phyloP scores from a whole-genome alignment of 2,888 invertebrate species.

The Heliconius erato region DNA sequence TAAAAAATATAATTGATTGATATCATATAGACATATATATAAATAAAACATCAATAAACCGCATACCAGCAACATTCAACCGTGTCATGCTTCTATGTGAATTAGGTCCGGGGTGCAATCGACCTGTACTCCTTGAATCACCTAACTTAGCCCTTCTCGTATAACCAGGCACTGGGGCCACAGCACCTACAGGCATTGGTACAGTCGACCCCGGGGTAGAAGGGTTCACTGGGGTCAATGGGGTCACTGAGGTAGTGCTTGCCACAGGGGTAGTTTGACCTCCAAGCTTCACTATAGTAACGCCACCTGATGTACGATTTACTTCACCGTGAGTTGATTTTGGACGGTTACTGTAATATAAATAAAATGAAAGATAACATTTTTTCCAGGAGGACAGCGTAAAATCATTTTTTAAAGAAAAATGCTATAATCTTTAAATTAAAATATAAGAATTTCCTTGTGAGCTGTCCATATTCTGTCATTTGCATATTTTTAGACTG shows the following conservation, averaged over 20 bases:
- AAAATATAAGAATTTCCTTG: too few relatives aligned
- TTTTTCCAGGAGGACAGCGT: too few relatives aligned
- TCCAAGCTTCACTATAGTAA: constrained; percentile 92
- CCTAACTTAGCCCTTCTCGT: constrained; percentile 88
- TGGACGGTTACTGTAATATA: constrained; percentile 65
- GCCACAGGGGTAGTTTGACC: constrained; percentile 54
- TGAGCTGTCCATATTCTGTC: too few relatives aligned
- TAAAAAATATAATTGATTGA: too few relatives aligned
- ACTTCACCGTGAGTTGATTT: constrained; percentile 85
- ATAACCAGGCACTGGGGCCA: constrained; percentile 72
- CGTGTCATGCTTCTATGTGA: constrained; percentile 92
- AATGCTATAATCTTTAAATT: too few relatives aligned
- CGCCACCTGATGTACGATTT: constrained; percentile 90
- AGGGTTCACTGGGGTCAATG: constrained; percentile 45
- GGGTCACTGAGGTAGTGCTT: constrained; percentile 50
- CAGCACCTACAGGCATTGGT: constrained; percentile 43
- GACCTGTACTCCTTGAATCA: constrained; percentile 91
- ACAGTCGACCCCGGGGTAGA: constrained; percentile 41
- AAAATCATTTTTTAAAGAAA: too few relatives aligned
- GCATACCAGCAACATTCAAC: constrained; percentile 89
- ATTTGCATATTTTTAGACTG: too few relatives aligned
- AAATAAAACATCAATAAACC: too few relatives aligned
- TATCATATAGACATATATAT: too few relatives aligned
- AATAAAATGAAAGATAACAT: background rate
- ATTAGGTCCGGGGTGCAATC: constrained; percentile 89